phyloP scores from a whole-genome alignment of 2,888 invertebrate species.

The Drosophila gaucha region DNA sequence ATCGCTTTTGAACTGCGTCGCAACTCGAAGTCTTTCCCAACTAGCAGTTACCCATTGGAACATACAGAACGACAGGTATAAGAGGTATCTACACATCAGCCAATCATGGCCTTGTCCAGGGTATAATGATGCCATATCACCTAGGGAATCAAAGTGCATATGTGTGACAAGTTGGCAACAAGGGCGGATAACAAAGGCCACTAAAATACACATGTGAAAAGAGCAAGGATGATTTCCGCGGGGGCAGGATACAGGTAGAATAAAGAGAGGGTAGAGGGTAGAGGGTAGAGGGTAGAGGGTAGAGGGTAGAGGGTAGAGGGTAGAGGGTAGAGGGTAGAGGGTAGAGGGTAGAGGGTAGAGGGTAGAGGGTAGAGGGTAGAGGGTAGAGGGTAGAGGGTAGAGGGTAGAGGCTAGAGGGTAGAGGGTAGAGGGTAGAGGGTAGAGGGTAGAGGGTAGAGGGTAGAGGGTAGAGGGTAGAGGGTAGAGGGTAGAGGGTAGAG shows the following conservation, averaged over 20 bases:
- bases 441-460: background rate
- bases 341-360: background rate
- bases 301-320: background rate
- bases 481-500: background rate
- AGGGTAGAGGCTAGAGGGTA: background rate
- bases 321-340: background rate
- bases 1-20: constrained; percentile 30
- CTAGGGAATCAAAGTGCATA: constrained; percentile 53
- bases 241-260: background rate
- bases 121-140: constrained; percentile 15
- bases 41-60: background rate
- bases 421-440: background rate
- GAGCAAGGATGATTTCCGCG: constrained; percentile 36
- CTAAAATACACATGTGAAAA: constrained; percentile 54
- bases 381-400: background rate
- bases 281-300: background rate
- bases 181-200: constrained; percentile 50
- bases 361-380: background rate
- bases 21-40: too few species aligned
- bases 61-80: background rate
- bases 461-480: background rate
- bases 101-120: constrained; percentile 10
- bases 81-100: background rate
- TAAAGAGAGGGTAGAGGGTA: background rate
- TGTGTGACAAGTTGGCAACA: constrained; percentile 42